phyloP scores from a whole-genome alignment of 2,888 invertebrate genomes.

The Epsilonema sp. region DNA sequence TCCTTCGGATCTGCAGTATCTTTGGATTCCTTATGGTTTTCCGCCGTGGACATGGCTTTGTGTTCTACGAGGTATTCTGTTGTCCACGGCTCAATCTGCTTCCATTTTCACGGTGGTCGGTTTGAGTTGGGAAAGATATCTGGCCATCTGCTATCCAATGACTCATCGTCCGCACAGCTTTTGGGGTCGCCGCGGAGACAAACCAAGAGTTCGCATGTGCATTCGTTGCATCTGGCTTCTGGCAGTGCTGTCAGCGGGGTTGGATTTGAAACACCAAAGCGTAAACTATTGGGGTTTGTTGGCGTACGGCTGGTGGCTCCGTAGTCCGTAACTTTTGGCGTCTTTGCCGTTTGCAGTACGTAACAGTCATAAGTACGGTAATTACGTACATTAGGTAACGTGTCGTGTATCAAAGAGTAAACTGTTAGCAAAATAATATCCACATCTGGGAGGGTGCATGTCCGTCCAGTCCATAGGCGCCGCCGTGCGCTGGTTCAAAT shows the following conservation, averaged over 20 bases:
- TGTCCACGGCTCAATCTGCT: conserved; percentile 23
- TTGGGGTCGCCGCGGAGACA: neutral
- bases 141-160: conserved; percentile 26
- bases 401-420: too few species aligned
- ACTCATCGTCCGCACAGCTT: conserved; percentile 11
- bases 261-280: too few species aligned
- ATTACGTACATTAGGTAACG: too few species aligned
- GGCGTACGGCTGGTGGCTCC: too few species aligned
- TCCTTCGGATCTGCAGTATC: conserved; percentile 21
- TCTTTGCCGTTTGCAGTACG: too few species aligned
- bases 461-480: too few species aligned
- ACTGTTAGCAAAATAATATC: too few species aligned
- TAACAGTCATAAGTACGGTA: too few species aligned
- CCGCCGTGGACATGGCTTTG: conserved; percentile 6
- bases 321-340: too few species aligned
- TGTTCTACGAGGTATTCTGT: conserved; percentile 13
- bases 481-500: too few species aligned
- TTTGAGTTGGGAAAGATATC: conserved; percentile 20
- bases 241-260: neutral
- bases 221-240: neutral
- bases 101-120: conserved; percentile 24
- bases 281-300: too few species aligned
- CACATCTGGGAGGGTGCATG: too few species aligned
- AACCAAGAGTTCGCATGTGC: neutral
- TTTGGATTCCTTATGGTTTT: conserved; percentile 17